Base-by-base conservation (phyloP, 1,140 invertebrate species). In the Rhizoglyphus robini region DNA sequence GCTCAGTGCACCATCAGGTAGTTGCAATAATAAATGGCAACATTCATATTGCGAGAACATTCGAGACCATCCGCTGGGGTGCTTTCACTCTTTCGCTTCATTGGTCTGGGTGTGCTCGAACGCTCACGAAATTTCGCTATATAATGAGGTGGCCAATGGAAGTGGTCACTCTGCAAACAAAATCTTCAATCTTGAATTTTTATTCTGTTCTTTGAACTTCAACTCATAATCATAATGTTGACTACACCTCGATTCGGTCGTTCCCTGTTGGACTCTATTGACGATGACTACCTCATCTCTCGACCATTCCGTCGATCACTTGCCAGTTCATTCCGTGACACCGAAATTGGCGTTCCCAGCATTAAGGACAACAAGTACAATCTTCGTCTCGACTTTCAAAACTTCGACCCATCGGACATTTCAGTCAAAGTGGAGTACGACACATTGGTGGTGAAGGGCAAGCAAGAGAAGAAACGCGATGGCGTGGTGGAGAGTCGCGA, bases 331-430 rank as follows among this genome's bases (percentile, higher is more conserved):
- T 8, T 8, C 8, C 51, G 23, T 54, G 51, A 54, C 23, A 32
- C 15, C 20, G 8, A 5, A 8, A 27, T 54, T 54, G 8, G 5
- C 8, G 23, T 32, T 54, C 51, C 51, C 15, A 32, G 8, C 20
- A 20, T 54, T 8, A 25, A 32, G 23, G 51, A 20, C 8, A 23
- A 54, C 20, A 54, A 54, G 20, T 54, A 11, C 20, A 8, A 25
- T 32, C 20, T 54, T 8, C 8, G 23, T 25, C 51, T 54, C 51
- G 51, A 54, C 20, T 54, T 54, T 54, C 51, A 54, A 11, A 8
- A 54, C 8, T 54, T 54, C 20, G 51, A 54, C 8, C 51, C 51
- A 32, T 54, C 51, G 51, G 51, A 54, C 51, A 54, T 54, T 32
- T 11, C 23, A 8, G 51, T 54, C 15, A 54, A 54, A 32, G 51